Conservation (phyloP, 2,113 vertebrate species). For the Dasyurus viverrinus region DNA sequence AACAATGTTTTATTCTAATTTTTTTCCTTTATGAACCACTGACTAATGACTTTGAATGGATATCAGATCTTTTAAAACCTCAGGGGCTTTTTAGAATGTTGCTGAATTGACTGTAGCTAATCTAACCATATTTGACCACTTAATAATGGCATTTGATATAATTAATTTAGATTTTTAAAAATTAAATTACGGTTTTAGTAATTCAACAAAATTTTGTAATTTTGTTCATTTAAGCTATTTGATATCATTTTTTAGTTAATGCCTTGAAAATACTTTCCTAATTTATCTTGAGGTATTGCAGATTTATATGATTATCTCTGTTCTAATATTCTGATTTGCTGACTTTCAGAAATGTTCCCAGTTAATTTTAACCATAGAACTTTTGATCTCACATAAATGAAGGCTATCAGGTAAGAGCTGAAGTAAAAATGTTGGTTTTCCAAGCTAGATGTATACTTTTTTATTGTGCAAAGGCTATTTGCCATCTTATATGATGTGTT, state of each 20-base stretch:
- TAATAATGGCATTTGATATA: constrained; percentile 60
- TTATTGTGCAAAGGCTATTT: constrained; percentile 23
- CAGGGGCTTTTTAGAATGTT: constrained; percentile 22
- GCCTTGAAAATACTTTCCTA: constrained; percentile 69
- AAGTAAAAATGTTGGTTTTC: constrained; percentile 8
- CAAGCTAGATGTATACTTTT: constrained; percentile 44
- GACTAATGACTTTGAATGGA: constrained; percentile 5
- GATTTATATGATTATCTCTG: constrained; percentile 74
- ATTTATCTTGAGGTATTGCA: constrained; percentile 69
- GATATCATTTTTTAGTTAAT: constrained; percentile 64
- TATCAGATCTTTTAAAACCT: background rate
- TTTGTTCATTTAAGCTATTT: constrained; percentile 76
- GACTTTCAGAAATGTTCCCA: constrained; percentile 64
- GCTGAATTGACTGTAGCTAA: constrained; percentile 56
- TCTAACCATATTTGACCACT: constrained; percentile 54
- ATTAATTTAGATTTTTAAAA: constrained; percentile 74
- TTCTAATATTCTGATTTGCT: constrained; percentile 78
- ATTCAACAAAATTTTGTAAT: constrained; percentile 74
- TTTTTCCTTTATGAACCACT: constrained; percentile 23
- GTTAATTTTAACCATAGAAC: constrained; percentile 62
- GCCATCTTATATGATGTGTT: constrained; percentile 50
- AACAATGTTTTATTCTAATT: constrained; percentile 8
- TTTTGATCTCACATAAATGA: constrained; percentile 52
- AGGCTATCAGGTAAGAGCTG: constrained; percentile 42
- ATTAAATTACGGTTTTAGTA: constrained; percentile 70